phyloP scores from a whole-genome alignment of 2,113 vertebrate genomes.

The Phycodurus eques region DNA sequence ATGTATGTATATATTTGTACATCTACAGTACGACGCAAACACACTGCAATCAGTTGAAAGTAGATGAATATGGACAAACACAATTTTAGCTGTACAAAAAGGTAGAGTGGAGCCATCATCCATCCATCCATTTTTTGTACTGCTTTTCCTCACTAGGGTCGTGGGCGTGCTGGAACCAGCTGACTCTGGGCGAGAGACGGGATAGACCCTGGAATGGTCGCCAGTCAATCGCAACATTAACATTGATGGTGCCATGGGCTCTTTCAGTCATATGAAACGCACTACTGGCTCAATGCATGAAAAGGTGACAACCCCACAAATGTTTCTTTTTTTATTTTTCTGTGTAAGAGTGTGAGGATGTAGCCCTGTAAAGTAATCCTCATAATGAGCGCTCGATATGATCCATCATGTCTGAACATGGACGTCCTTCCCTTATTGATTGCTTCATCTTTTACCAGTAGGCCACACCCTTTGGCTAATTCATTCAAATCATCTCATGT shows the following conservation, averaged over 20 bases:
- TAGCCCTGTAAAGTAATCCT: conserved; percentile 28
- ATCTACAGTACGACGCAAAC: too few species aligned
- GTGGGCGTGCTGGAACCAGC: too few species aligned
- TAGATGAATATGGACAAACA: conserved; percentile 3
- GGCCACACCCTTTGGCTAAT: conserved; percentile 51
- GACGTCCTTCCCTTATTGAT: conserved; percentile 56
- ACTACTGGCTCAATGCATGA: conserved; percentile 27
- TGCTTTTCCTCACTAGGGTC: too few species aligned
- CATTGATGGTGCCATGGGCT: neutral
- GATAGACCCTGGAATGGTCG: too few species aligned
- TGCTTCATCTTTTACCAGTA: conserved; percentile 51
- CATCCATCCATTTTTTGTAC: too few species aligned
- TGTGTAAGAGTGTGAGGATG: conserved; percentile 10
- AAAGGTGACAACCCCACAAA: conserved; percentile 20
- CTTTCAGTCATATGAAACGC: conserved; percentile 27
- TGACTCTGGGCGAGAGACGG: too few species aligned
- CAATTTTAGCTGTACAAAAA: neutral
- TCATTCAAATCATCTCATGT: conserved; percentile 25
- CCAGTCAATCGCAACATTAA: neutral
- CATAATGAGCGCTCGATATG: conserved; percentile 55
- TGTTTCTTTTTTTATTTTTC: conserved; percentile 28
- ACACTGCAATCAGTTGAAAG: neutral
- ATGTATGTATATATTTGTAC: too few species aligned
- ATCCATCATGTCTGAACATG: conserved; percentile 62
- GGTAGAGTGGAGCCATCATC: too few species aligned